Percentiles rank a stretch among this genome's conserved stretches.
These are phyloP conservation scores for Scolopax mira DNA, from an alignment of 2,113 vertebrate species.

Conservation along the genomic window DNA sequence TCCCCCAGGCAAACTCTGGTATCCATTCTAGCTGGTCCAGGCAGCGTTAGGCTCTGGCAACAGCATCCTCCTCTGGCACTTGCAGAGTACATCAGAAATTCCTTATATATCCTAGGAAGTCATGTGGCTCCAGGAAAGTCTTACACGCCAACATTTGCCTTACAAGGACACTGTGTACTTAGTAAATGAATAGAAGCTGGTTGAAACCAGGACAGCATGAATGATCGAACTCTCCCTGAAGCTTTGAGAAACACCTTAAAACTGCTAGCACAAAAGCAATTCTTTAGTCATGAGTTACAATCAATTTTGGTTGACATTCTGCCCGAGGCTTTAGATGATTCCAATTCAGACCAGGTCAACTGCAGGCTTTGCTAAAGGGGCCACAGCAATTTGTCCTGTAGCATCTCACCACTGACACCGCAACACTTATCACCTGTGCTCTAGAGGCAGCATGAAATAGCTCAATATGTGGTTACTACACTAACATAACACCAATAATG, in stretches of 20 bases:
- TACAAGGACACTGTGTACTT: neutral
- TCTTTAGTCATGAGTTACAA: neutral
- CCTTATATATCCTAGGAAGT: neutral
- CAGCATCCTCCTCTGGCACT: neutral
- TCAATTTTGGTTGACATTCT: neutral
- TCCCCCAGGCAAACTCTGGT: neutral
- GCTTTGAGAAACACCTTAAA: neutral
- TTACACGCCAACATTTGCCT: neutral
- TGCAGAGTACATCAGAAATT: neutral
- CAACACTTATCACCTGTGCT: neutral
- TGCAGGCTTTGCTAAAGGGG: neutral
- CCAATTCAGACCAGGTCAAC: neutral
- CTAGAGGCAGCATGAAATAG: neutral
- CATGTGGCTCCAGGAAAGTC: neutral
- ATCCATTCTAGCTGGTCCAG: neutral
- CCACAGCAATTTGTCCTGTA: neutral
- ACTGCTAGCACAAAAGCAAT: neutral
- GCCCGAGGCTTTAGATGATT: neutral
- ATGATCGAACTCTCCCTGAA: neutral
- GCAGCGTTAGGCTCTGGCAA: neutral
- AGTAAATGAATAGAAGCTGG: neutral
- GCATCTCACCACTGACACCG: neutral
- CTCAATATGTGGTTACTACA: neutral
- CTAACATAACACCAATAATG: rapidly evolving
- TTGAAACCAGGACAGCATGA: neutral